Evolutionary conservation across 2,888 invertebrate species (phyloP), one percentile per base, ranked within the genome.

Genomic region (Disparrhopalites patrizii): DNA sequence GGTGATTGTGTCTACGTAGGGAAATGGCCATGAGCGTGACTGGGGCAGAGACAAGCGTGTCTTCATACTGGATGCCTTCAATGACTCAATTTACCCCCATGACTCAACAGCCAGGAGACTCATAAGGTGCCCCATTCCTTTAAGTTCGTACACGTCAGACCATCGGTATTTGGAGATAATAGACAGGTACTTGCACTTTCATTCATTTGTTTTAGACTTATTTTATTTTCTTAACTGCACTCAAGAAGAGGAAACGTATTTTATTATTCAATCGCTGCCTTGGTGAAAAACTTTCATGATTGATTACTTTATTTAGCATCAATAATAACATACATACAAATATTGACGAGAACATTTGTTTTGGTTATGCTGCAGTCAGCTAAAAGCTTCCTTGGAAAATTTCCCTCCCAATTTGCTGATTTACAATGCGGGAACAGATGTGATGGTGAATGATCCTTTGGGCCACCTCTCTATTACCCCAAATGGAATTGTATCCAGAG

Each of bases 351-450:
- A 36, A 36, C 36, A 13, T 52, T 52, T 3, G 7, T 52, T 8
- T 52, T 52, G n/a, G n/a, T n/a, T n/a, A n/a, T n/a, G n/a, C 27
- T 65, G 38, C 20, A 40, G 60, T 63, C 62, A 75, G 51, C 67
- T 92, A 23, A 83, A 84, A 71, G 83, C 81, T 47, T 87, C 90
- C 0, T 78, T 91, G 25, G 78, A 81, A 0, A 86, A 89, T 76
- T 93, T 90, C 77, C 80, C 80, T 60, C 91, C 93, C 0, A 88
- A 93, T 77, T 81, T 93, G 27, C 80, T 93, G 52, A 84, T 94
- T n/a, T 94, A 92, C 80, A 93, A 94, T 80, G 93, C 94, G n/a
- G 94, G 93, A 0, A 93, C 93, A 0, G 93, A 94, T 78, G 82
- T 92, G 33, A 79, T 94, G 38, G 83, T 84, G 67, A 86, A 87